A percentile compares a stretch with the other conserved stretches of the same genome.
Evolutionary conservation across 1,140 invertebrate species (phyloP).

Genomic region (Leguminivora glycinivorella): DNA sequence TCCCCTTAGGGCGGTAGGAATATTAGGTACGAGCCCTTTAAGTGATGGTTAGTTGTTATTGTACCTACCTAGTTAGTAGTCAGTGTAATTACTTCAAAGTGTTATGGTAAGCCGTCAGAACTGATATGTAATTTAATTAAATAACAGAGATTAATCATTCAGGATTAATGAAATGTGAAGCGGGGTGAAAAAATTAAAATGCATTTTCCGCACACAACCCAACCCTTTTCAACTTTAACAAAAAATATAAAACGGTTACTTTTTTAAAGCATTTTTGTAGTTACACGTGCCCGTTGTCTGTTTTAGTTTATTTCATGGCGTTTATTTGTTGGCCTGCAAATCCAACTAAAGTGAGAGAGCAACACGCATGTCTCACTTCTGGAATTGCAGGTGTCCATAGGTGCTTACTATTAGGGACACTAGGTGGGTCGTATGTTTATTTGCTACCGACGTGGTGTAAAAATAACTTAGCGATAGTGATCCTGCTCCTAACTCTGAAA

Average conservation of each 20-base stretch:
- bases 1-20: neutral
- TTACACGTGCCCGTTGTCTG: neutral
- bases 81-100: slow-evolving; percentile 7
- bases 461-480: no score
- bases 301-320: neutral
- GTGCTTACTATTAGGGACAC: no score
- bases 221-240: neutral
- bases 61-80: neutral
- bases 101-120: neutral
- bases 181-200: neutral
- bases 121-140: neutral
- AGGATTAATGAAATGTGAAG: neutral
- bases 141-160: neutral
- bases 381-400: no score
- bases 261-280: neutral
- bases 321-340: no score
- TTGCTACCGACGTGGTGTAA: no score
- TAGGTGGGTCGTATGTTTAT: no score
- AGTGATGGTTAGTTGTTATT: slow-evolving; percentile 11
- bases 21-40: neutral
- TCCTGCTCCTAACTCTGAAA: no score
- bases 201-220: neutral
- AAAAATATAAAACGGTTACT: neutral
- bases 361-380: no score
- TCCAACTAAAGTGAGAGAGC: no score